phyloP scores from a whole-genome alignment of 2,797 vertebrate species.

The Cossypha dichroa region DNA sequence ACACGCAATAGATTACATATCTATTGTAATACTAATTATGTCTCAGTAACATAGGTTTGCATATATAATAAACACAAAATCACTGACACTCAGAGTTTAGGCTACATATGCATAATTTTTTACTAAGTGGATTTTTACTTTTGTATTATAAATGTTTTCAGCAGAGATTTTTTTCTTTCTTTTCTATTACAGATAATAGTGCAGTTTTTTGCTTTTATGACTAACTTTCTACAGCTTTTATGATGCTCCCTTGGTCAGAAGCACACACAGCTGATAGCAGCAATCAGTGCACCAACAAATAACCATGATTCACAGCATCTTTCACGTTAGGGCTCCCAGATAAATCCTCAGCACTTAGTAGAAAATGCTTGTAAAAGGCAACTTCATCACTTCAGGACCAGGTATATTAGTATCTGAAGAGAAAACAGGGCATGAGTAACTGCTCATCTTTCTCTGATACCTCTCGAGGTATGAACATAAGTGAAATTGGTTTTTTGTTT shows the following conservation, averaged over 20 bases:
- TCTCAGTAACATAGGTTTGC: neutral
- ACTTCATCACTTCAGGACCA: constrained; percentile 38
- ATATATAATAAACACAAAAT: neutral
- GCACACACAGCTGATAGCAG: neutral
- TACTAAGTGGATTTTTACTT: neutral
- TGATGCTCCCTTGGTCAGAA: neutral
- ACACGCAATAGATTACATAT: fast-evolving
- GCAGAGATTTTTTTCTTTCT: neutral
- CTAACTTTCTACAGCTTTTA: constrained; percentile 24
- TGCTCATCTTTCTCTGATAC: neutral
- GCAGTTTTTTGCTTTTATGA: neutral
- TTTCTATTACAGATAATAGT: neutral
- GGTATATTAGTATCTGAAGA: neutral
- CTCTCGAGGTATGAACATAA: neutral
- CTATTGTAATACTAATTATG: neutral
- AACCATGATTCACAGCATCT: neutral
- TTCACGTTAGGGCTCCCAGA: constrained; percentile 21
- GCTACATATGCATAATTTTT: neutral
- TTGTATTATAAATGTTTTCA: neutral
- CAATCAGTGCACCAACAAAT: constrained; percentile 6
- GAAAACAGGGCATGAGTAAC: neutral
- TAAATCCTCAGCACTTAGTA: constrained; percentile 54
- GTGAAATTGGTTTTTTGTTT: constrained; percentile 56
- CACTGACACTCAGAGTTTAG: neutral
- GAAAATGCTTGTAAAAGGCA: constrained; percentile 54